Conservation (phyloP, 2,797 vertebrate genomes). For the Poecilia wingei region DNA sequence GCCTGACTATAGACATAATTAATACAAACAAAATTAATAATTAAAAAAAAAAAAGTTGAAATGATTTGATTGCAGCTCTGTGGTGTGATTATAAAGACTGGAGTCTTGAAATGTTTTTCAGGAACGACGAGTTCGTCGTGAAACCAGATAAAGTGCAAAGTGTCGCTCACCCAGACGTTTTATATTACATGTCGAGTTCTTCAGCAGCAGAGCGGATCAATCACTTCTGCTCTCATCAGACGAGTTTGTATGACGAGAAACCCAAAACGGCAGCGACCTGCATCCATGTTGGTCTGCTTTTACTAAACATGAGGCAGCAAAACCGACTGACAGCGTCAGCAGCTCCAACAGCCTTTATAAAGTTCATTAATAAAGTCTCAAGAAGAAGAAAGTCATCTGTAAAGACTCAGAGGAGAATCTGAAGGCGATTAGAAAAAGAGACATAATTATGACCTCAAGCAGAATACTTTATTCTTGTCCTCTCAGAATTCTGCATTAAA, state of each 20-base stretch:
- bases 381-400: conserved; percentile 5
- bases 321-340: neutral
- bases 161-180: conserved; percentile 18
- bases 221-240: conserved; percentile 31
- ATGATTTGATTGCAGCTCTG: neutral
- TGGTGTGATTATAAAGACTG: neutral
- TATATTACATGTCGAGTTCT: conserved; percentile 36
- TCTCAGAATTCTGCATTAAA: neutral
- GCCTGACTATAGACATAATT: neutral
- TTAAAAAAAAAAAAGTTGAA: neutral
- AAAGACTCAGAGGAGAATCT: neutral
- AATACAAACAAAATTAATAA: neutral
- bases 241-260: conserved; percentile 16
- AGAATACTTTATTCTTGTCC: neutral
- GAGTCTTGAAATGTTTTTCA: neutral
- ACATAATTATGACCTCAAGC: neutral
- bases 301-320: neutral
- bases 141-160: neutral
- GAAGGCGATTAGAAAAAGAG: neutral
- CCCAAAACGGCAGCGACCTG: neutral
- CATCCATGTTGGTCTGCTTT: neutral
- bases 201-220: conserved; percentile 30
- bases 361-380: conserved; percentile 1
- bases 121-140: neutral
- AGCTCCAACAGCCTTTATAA: neutral